Evolutionary conservation across 2,797 vertebrate species (phyloP).

Genomic region (Chloroceryle inda): DNA sequence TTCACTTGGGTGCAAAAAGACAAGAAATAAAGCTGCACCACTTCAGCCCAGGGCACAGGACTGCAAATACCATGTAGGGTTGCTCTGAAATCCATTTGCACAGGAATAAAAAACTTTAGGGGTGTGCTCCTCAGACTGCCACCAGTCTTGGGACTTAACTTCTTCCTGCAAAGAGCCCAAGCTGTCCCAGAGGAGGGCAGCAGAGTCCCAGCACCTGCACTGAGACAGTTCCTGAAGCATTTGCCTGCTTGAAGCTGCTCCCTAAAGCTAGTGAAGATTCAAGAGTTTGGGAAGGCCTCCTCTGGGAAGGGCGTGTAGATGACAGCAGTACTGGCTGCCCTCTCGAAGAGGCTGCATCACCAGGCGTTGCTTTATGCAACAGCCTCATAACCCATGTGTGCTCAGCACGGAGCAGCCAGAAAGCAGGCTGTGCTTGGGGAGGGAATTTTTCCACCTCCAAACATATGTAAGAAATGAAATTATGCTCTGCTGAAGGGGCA

Average conservation of each 20-base stretch:
- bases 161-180: neutral
- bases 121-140: neutral
- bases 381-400: neutral
- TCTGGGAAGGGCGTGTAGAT: slow-evolving; percentile 42
- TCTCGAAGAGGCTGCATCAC: neutral
- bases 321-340: slow-evolving; percentile 8
- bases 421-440: neutral
- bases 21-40: neutral
- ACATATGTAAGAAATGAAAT: neutral
- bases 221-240: neutral
- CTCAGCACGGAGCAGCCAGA: neutral
- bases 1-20: neutral
- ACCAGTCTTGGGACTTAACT: neutral
- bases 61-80: rapidly evolving
- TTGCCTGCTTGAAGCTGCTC: neutral
- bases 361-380: neutral
- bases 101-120: neutral
- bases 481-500: neutral
- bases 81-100: neutral
- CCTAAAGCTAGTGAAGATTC: neutral
- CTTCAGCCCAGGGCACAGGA: neutral
- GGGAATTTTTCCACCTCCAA: neutral
- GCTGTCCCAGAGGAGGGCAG: slow-evolving; percentile 56
- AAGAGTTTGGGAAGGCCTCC: neutral
- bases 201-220: neutral